Conservation (phyloP, 2,113 vertebrate species). For the Chinchilla lanigera region DNA sequence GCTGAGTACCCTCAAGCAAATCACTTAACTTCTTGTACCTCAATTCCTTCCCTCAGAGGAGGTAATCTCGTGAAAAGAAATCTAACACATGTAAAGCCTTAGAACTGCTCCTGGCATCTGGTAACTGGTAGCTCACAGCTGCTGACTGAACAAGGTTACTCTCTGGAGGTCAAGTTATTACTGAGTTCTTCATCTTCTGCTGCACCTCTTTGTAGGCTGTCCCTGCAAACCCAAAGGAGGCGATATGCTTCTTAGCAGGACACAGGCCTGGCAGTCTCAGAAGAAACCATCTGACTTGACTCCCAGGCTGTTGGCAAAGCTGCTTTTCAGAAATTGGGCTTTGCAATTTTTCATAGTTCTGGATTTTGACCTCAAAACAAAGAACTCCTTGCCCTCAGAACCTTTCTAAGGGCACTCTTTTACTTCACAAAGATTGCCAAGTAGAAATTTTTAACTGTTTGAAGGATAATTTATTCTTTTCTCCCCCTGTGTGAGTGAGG, state of each 20-base stretch:
- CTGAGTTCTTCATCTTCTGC: background rate
- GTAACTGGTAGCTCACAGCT: background rate
- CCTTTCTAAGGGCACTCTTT: background rate
- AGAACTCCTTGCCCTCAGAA: background rate
- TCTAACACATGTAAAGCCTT: background rate
- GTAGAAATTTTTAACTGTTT: background rate
- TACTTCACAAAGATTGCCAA: background rate
- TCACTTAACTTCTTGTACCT: background rate
- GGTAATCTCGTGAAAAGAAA: background rate
- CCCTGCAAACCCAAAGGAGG: background rate
- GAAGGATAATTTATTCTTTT: background rate
- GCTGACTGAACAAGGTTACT: background rate
- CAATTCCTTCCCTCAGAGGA: background rate
- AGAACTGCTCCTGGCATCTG: background rate
- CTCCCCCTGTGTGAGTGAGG: too few relatives aligned
- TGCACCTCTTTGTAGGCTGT: background rate
- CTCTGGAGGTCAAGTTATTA: background rate
- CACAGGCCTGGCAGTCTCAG: background rate
- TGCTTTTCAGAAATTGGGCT: constrained; percentile 12
- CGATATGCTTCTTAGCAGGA: background rate
- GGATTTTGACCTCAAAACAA: background rate
- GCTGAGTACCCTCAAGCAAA: background rate
- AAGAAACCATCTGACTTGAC: background rate
- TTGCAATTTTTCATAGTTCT: background rate
- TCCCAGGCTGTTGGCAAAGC: background rate